Base-by-base conservation (phyloP, 2,113 vertebrate species). In the Dasypus novemcinctus region DNA sequence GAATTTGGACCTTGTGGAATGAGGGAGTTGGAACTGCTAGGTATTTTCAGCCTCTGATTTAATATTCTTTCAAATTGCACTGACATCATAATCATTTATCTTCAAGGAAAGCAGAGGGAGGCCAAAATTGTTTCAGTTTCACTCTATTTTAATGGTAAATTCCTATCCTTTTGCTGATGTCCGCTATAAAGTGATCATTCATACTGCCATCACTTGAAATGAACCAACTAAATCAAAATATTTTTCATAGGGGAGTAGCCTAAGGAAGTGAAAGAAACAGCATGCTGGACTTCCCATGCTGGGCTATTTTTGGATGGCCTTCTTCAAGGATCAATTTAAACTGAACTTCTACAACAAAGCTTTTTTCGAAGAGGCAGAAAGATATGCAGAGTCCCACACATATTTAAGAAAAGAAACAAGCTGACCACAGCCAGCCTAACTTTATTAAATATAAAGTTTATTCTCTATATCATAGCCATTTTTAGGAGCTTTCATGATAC, bases 101-200 rank as follows among this genome's bases (percentile, higher is more conserved):
- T 98, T 98, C 97, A 96, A 97, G 95, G 54, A 94, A 97, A 95
- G 93, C n/a, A 97, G 95, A 98, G 95, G 89, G 79, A 97, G 92
- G 94, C 91, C 83, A 95, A 91, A 95, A 95, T 84, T 92, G 68
- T 96, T 97, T 97, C 85, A 95, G 89, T 97, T 97, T 97, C 87
- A 84, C 71, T 96, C 97, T 93, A 91, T 88, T 97, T 93, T 95
- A 96, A 82, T 97, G 92, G 91, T 96, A 93, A 69, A 95, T 84
- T 90, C 88, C 78, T 97, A 95, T 96, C 90, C 88, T 96, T 97
- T 85, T 95, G 87, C 89, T 93, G 94, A 95, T 94, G 96, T 96
- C 68, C 10, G 3, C 84, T 87, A 83, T 93, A 90, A 82, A 97
- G 81, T 95, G 92, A 97, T 97, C 91, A 97, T 93, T 97, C 95